Conservation (phyloP, 2,888 invertebrate genomes). For the Epiblema foenella region DNA sequence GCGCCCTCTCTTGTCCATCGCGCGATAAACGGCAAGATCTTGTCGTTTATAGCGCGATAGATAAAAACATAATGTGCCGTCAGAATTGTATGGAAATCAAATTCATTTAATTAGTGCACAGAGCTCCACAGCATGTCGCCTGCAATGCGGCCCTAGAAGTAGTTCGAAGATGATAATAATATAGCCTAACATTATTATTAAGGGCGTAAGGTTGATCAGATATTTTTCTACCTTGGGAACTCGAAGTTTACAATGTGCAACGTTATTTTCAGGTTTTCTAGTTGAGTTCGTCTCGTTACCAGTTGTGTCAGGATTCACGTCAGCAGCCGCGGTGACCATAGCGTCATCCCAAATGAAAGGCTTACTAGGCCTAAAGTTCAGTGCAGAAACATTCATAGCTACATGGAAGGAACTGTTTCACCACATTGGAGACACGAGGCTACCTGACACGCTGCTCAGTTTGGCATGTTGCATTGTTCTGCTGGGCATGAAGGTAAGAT, state of each 20-base stretch:
- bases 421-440: constrained; percentile 81
- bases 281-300: constrained; percentile 90
- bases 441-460: constrained; percentile 87
- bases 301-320: constrained; percentile 90
- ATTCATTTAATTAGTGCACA: too few relatives aligned
- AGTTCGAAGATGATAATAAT: too few relatives aligned
- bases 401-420: constrained; percentile 84
- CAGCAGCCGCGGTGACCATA: constrained; percentile 90
- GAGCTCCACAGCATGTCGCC: too few relatives aligned
- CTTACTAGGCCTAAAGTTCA: constrained; percentile 86
- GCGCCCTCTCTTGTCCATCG: too few relatives aligned
- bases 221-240: too few relatives aligned
- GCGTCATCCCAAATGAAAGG: constrained; percentile 90
- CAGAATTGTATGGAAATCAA: too few relatives aligned
- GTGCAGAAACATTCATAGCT: constrained; percentile 86
- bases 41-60: too few relatives aligned
- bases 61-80: too few relatives aligned
- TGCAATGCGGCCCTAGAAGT: too few relatives aligned
- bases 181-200: too few relatives aligned
- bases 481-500: constrained; percentile 85
- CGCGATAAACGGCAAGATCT: too few relatives aligned
- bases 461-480: constrained; percentile 85
- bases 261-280: constrained; percentile 85
- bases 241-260: background rate
- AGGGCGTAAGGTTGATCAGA: too few relatives aligned